Conservation (phyloP, 2,888 invertebrate genomes). For the Zele albiditarsus region DNA sequence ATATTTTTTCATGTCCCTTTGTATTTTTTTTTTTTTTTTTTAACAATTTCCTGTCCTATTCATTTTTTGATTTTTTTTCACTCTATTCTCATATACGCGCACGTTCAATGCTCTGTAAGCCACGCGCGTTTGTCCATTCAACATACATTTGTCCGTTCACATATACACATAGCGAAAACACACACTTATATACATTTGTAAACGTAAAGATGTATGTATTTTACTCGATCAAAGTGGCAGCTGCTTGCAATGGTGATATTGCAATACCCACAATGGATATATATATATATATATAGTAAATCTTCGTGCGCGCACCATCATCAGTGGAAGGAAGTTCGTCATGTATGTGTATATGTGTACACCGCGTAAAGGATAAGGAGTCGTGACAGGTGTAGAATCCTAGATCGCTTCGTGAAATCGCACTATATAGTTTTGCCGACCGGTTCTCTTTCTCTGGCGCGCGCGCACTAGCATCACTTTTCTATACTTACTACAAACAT, state of each 20-base stretch:
- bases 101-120: conserved; percentile 49
- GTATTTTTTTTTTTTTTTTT: not conserved
- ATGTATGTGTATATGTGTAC: not conserved
- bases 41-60: not conserved
- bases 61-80: not conserved
- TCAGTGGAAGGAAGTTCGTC: conserved; percentile 20
- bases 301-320: not conserved
- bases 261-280: conserved; percentile 1
- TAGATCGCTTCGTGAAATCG: conserved; percentile 35
- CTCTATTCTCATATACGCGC: conserved; percentile 34
- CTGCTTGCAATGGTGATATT: conserved; percentile 26
- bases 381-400: conserved; percentile 35
- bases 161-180: not conserved
- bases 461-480: conserved; percentile 1
- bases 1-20: too few relatives aligned
- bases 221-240: conserved; percentile 5
- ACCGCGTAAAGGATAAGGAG: conserved; percentile 28
- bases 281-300: not conserved
- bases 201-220: conserved; percentile 4
- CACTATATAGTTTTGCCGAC: not conserved
- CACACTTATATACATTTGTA: not conserved
- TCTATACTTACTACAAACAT: not conserved
- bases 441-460: conserved; percentile 11
- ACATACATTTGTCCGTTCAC: not conserved
- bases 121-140: conserved; percentile 39